These are phyloP conservation scores for Hemaris fuciformis DNA, from an alignment of 2,888 invertebrate genomes.

Conservation along the genomic window DNA sequence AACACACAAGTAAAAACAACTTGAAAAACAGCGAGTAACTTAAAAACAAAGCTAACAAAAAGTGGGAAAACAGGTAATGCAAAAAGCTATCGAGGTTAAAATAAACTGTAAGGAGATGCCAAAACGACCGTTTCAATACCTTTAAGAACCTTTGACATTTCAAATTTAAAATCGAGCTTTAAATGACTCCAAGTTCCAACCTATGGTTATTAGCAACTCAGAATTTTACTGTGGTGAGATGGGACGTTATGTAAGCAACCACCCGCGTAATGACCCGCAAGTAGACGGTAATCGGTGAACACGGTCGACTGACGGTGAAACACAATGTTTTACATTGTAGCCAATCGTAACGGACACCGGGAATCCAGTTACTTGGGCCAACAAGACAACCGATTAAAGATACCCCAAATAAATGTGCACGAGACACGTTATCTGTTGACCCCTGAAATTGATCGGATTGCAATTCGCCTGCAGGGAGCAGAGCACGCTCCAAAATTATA, in stretches of 20 bases:
- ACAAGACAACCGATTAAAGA: conserved; percentile 57
- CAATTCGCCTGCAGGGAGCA: conserved; percentile 41
- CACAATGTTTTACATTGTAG: conserved; percentile 34
- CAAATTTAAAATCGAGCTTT: neutral
- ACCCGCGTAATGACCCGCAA: conserved; percentile 38
- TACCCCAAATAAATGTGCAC: conserved; percentile 53
- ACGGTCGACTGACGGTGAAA: conserved; percentile 27
- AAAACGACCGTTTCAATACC: conserved; percentile 20
- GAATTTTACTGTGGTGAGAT: neutral
- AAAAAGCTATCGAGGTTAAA: conserved; percentile 8
- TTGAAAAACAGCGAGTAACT: neutral
- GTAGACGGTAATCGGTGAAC: conserved; percentile 37
- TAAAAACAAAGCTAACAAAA: neutral
- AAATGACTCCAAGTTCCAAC: neutral
- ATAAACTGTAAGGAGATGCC: neutral
- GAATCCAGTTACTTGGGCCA: conserved; percentile 58
- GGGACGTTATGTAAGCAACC: conserved; percentile 44
- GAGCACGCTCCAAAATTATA: conserved; percentile 48
- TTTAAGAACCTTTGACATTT: conserved; percentile 21
- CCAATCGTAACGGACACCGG: conserved; percentile 51
- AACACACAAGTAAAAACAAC: neutral
- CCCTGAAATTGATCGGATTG: conserved; percentile 63
- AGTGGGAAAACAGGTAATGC: conserved; percentile 1
- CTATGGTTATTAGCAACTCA: neutral
- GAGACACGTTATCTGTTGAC: conserved; percentile 55